Evolutionary conservation across 2,888 invertebrate species (phyloP), one percentile per base, ranked within the genome.

Genomic region (Gisinianus flammeolus): DNA sequence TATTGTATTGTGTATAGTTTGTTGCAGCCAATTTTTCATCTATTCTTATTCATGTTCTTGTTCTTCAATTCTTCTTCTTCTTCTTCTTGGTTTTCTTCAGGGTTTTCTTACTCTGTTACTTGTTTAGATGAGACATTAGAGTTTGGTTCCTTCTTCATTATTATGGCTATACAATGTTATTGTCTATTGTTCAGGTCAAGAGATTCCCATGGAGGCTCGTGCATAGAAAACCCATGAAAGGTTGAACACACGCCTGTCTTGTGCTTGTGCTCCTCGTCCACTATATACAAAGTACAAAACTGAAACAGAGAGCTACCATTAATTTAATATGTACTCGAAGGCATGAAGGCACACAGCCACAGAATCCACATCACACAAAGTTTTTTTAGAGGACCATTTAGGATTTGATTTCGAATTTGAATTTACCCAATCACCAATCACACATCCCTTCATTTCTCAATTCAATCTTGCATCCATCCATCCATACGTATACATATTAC

Each of bases 221-320:
- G 26, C 4, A 26, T 62, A 62, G 28, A 62, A 26, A 62, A 26
- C 4, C 26, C 26, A 62, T 58, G 56, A 8, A 62, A 62, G 16
- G 26, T 26, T 62, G 24, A 62, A 62, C 62, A 58, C 56, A 58
- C 56, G 56, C 16, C 56, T 58, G 24, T 44, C 44, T 44, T 44
- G 44, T 44, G 44, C 8, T 44, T 44, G 44, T 44, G 44, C 44
- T n/a, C 19, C 44, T 44, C 44, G 2, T 44, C 44, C 19, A 44
- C 44, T 4, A 2, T 6, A 44, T 44, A 44, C 44, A 44, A 35
- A 5, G 35, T 44, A 19, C n/a, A n/a, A n/a, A n/a, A n/a, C n/a
- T n/a, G n/a, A n/a, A n/a, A n/a, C n/a, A n/a, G n/a, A n/a, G n/a
- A n/a, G n/a, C n/a, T 24, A 58, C 24, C 16, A 58, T 58, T 58